A percentile compares a stretch with the other conserved stretches of the same genome.
These are phyloP conservation scores for Calycopis cecrops DNA, from an alignment of 1,140 invertebrate species.

Conservation along the genomic window DNA sequence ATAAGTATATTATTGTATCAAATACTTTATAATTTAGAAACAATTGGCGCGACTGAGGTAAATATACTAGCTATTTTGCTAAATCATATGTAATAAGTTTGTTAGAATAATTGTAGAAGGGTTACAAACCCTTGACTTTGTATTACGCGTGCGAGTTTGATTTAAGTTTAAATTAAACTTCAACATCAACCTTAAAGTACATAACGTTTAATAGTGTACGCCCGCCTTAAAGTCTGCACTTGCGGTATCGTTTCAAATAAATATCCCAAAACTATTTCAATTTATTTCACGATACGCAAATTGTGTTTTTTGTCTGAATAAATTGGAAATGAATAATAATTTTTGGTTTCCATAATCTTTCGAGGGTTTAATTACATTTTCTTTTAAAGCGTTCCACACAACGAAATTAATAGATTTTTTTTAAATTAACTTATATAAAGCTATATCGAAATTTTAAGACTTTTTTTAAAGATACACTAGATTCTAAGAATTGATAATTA, in stretches of 20 bases:
- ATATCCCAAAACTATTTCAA: conserved; percentile 71
- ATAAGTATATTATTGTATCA: too few species aligned
- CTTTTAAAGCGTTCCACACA: conserved; percentile 16
- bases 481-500: background rate
- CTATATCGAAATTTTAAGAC: background rate
- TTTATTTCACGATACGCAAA: conserved; percentile 60
- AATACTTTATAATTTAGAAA: too few species aligned
- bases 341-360: conserved; percentile 55
- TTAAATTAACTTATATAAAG: conserved; percentile 16
- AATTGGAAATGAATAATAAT: conserved; percentile 68
- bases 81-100: too few species aligned
- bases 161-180: too few species aligned
- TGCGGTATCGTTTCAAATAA: conserved; percentile 53
- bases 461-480: background rate
- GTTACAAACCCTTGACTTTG: too few species aligned
- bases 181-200: too few species aligned
- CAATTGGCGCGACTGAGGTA: too few species aligned
- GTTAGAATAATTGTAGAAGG: too few species aligned
- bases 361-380: conserved; percentile 56
- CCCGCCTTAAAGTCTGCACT: conserved; percentile 23
- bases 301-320: conserved; percentile 68
- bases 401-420: conserved; percentile 12
- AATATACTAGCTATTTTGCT: too few species aligned
- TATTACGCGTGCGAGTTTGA: too few species aligned
- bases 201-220: background rate